Conservation (phyloP, 92 coral and sea anemone genomes). For the Porites rus region DNA sequence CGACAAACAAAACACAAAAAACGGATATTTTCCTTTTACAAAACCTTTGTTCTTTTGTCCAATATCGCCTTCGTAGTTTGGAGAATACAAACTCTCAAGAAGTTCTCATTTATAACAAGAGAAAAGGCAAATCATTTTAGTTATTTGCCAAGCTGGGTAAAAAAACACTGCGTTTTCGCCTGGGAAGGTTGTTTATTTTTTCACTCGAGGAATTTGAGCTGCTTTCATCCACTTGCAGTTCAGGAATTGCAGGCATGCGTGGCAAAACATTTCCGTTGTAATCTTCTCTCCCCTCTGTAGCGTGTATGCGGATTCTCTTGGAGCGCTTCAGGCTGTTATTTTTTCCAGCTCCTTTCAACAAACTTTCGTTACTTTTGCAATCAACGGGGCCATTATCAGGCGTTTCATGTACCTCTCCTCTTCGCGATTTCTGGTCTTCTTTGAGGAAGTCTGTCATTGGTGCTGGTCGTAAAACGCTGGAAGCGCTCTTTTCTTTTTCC, state of each 20-base stretch:
- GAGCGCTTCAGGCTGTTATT: background rate
- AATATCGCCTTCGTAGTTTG: no score
- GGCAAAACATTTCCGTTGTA: background rate
- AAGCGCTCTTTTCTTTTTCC: background rate
- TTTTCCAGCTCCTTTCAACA: background rate
- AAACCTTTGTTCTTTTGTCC: no score
- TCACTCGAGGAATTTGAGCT: slow-evolving; percentile 11
- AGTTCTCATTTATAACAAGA: no score
- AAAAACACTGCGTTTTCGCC: slow-evolving; percentile 5
- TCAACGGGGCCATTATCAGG: background rate
- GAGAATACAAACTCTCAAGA: no score
- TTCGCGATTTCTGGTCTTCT: background rate
- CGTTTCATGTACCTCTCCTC: background rate
- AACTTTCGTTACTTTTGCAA: background rate
- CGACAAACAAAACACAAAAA: no score
- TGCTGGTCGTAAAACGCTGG: background rate
- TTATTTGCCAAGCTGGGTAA: slow-evolving; percentile 10
- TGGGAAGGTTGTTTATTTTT: background rate
- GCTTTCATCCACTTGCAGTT: background rate
- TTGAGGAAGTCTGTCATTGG: background rate
- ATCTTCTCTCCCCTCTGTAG: background rate
- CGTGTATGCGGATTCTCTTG: slow-evolving; percentile 10
- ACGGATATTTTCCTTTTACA: no score
- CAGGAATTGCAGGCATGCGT: slow-evolving; percentile 11
- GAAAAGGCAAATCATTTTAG: background rate